phyloP scores from a whole-genome alignment of 2,888 invertebrate genomes.

The Nephrotoma appendiculata region DNA sequence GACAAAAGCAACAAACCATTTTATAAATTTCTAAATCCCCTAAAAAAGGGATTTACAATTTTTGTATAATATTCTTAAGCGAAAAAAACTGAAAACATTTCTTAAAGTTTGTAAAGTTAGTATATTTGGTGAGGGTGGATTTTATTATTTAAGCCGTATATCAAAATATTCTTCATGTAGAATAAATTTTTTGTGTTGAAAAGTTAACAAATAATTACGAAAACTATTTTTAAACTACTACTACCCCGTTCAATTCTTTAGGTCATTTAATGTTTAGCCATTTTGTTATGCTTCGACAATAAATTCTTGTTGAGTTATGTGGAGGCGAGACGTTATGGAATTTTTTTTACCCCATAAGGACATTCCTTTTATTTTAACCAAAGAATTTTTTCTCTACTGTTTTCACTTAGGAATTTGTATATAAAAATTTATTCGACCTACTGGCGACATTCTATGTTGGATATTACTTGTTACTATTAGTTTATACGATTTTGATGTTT shows the following conservation, averaged over 20 bases:
- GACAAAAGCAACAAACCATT: neutral
- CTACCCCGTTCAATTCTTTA: neutral
- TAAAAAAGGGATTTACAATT: neutral
- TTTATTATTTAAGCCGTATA: neutral
- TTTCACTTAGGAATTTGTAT: neutral
- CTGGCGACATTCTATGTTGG: neutral
- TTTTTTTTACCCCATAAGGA: neutral
- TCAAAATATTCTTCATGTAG: neutral
- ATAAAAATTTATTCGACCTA: neutral
- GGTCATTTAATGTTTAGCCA: neutral
- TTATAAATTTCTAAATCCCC: neutral
- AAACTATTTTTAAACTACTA: neutral
- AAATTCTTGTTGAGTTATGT: neutral
- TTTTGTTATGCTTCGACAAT: neutral
- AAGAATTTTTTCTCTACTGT: neutral
- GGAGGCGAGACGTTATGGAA: neutral
- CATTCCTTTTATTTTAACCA: neutral
- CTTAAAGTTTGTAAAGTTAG: neutral
- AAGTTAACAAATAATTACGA: neutral
- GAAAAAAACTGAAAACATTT: neutral
- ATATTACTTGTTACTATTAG: neutral
- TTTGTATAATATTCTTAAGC: neutral
- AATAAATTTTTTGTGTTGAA: neutral
- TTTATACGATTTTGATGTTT: neutral
- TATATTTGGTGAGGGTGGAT: neutral